Base-by-base conservation (phyloP, 2,888 invertebrate genomes). In the Andrena trimmerana region DNA sequence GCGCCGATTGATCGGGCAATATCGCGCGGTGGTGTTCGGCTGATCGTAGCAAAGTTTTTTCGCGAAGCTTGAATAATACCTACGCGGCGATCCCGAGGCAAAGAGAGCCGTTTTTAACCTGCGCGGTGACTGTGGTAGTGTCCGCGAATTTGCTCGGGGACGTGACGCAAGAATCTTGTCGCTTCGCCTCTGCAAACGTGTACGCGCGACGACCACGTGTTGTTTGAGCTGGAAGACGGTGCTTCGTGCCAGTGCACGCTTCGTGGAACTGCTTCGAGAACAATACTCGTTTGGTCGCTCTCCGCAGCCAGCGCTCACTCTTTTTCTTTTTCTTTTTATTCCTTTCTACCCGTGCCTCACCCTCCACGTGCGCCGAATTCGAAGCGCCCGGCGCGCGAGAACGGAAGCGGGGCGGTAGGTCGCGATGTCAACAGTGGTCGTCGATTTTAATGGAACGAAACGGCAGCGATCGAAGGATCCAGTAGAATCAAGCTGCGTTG, bases 151-250 rank as follows among this genome's bases (percentile, higher is more conserved):
- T 77, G 62, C 57, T 3, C n/a, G 33, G 27, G 50, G 20, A n/a
- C 20, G 60, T 78, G 86, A 80, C 73, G 78, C 62, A 86, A 76
- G 48, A 27, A 57, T 29, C 13, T 13, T 7, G 74, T 69, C 78
- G 74, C 62, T 8, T 50, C 13, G 16, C 16, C 48, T 16, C 13
- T 2, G 54, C 31, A 57, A 48, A 67, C 27, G 10, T 29, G n/a
- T 27, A 36, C 27, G n/a, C 36, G 31, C 42, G 63, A 42, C 20
- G 33, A 81, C 50, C 82, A 81, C 81, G 82, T 71, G 81, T 42
- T 42, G 73, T 71, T 10, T 13, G 7, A 31, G 24, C 13, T 42
- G 13, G 29, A 36, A 20, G 6, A 59, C 27, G 10, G 1, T 50
- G 20, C 36, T 36, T 27, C 4, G 42, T 5, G 8, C 24, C 10